Base-by-base conservation (phyloP, 2,888 invertebrate genomes). In the Aplocera efformata region DNA sequence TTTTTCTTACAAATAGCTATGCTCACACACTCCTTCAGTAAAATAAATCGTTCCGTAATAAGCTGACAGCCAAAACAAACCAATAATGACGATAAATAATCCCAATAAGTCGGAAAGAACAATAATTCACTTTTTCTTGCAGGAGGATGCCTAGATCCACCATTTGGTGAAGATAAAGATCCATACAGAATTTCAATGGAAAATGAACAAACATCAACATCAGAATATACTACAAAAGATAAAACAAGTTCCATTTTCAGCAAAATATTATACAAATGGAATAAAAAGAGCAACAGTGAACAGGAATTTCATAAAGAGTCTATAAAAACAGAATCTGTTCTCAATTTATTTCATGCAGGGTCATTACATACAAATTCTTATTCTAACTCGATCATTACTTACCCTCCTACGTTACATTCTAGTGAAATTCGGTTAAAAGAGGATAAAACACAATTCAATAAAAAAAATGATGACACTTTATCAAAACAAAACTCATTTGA, bases 111-210 rank as follows among this genome's bases (percentile, higher is more conserved):
- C n/a, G n/a, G n/a, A n/a, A n/a, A n/a, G n/a, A n/a, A n/a, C n/a
- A n/a, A n/a, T n/a, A n/a, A n/a, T n/a, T n/a, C n/a, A n/a, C n/a
- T n/a, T 50, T 43, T 10, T 35, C 9, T 58, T 63, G 42, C 42
- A 86, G 86, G 85, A 30, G 86, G 85, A 7, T 85, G 85, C 43
- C 61, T 86, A 33, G 85, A 88, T 60, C 85, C 86, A 32, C 78
- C 81, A 7, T 83, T 75, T 54, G 61, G 58, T 40, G 83, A 85
- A 68, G 85, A 86, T 1, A 78, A 57, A 54, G 76, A 79, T 55
- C 41, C 66, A 6, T 83, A 84, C 48, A 50, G 58, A 32, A 73
- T 69, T 9, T 40, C 48, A 25, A 32, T 36, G 20, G 30, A 42
- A 40, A 33, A 43, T 10, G 32, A 35, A 21, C 6, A 36, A 24